phyloP scores from a whole-genome alignment of 2,113 vertebrate species.

The Strigops habroptila region DNA sequence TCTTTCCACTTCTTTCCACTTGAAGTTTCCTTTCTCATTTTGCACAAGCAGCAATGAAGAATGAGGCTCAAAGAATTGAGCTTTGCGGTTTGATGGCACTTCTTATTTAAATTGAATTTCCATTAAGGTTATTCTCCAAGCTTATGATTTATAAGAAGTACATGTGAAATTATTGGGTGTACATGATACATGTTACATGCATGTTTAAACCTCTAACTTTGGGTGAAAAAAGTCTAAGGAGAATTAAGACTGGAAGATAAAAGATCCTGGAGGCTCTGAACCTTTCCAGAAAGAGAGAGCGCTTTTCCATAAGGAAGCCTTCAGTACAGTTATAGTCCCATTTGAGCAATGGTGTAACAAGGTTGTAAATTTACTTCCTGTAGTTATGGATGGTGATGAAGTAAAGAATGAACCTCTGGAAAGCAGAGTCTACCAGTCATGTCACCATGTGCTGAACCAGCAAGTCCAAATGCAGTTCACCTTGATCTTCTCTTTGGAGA shows the following conservation, averaged over 20 bases:
- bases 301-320: background rate
- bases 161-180: background rate
- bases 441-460: accelerated
- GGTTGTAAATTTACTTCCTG: background rate
- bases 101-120: background rate
- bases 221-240: background rate
- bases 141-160: background rate
- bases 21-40: background rate
- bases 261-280: background rate
- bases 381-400: background rate
- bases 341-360: background rate
- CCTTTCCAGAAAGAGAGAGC: background rate
- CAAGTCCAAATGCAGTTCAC: background rate
- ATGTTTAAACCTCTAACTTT: background rate
- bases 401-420: background rate
- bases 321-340: background rate
- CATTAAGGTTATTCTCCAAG: background rate
- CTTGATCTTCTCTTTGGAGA: accelerated
- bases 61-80: background rate
- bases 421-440: background rate
- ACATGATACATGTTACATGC: accelerated
- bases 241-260: background rate
- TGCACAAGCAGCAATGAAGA: background rate
- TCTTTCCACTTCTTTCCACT: no score
- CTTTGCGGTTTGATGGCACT: background rate